Base-by-base conservation (phyloP, 2,888 invertebrate genomes). In the Julus scanicus region DNA sequence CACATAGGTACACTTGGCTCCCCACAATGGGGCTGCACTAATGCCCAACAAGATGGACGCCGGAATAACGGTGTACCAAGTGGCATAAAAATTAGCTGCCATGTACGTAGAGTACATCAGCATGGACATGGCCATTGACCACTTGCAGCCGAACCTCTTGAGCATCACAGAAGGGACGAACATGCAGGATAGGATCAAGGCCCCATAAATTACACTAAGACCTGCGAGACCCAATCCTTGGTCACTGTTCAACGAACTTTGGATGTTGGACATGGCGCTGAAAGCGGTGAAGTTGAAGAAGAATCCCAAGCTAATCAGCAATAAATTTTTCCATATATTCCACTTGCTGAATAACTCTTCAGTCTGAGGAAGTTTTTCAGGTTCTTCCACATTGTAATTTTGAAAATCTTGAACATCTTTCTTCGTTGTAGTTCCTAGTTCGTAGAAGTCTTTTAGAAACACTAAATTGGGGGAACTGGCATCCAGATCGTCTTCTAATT, bases 11-110 rank as follows among this genome's bases (percentile, higher is more conserved):
- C 99, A 98, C 92, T 99, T 97, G n/a, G 99, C 97, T 0, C 98
- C 97, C 99, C 99, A 99, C 95, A 99, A 96, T 86, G 98, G 98
- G 0, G 98, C 98, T 2, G 98, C 99, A 13, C 98, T 98, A 88
- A 98, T 93, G 90, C 99, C 99, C 53, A 98, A 95, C n/a, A 99
- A 94, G 44, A 98, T 95, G 39, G 98, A 98, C 63, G 98, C 37
- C 39, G 89, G 89, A 17, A 89, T 86, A 1, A 89, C 15, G 13
- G 89, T 97, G 88, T 90, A 91, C 90, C 94, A 95, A 90, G 94
- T 95, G 1, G 99, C 98, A 91, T 97, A 96, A 92, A 99, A 97
- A 93, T 99, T 99, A 80, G 98, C 95, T 84, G 95, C 97, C 91
- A 99, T 98, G 93, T 98, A 99, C 2, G 97, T 96, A 49, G 97